Evolutionary conservation across 2,888 invertebrate species (phyloP), one percentile per base, ranked within the genome.

Genomic region (Ophion slaviceki): DNA sequence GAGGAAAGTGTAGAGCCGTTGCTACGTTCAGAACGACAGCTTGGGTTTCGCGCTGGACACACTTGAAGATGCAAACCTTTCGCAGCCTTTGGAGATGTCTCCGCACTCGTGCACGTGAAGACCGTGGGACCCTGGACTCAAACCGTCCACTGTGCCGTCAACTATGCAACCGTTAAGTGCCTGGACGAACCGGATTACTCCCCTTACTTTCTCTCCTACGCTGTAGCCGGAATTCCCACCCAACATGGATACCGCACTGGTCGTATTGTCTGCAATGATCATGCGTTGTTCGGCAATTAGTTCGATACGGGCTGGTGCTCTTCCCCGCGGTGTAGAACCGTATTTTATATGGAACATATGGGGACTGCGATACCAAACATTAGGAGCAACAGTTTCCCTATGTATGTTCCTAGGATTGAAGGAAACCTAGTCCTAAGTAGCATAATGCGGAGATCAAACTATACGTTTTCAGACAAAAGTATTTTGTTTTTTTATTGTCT

Each of bases 91-190:
- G 1, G 97, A 96, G 72, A 97, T 94, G 93, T 97, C 97, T 0
- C 97, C 97, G 91, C 95, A 96, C 93, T 97, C 97, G 90, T 97
- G 96, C 62, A 97, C 94, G 87, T 95, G 95, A 64, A 96, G 91
- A 4, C 95, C 94, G 91, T 96, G 95, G 28, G 86, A 93, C 87
- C 97, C 97, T 53, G 95, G 95, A 0, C 94, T 89, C 67, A 98
- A 94, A 0, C 98, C 97, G 94, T 98, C 98, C 2, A 98, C 94
- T 2, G 97, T 97, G 0, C 98, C 98, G 92, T 98, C 98, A 2
- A 98, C 95, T 0, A 98, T 95, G 75, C 97, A 96, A 0, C 95
- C 96, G 0, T 93, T 89, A 3, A 88, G 24, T 0, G 95, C 93
- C 94, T 97, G 97, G 62, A 96, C 95, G 92, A 98, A 97, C 82